phyloP scores from a whole-genome alignment of 2,888 invertebrate genomes.

The Eristalis pertinax region DNA sequence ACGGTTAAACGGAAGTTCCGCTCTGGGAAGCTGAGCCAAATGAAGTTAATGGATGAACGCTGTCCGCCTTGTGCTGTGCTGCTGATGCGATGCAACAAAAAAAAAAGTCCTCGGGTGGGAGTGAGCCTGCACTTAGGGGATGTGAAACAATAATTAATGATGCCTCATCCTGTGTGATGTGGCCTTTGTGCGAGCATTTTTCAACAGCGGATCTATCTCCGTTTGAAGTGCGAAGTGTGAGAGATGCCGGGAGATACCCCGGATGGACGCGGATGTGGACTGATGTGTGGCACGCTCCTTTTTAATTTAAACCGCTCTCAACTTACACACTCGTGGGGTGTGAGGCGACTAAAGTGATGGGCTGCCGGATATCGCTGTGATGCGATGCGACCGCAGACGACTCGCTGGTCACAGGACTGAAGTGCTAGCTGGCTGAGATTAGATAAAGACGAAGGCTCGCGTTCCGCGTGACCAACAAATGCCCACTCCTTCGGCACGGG shows the following conservation, averaged over 20 bases:
- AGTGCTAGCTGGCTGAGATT: too few relatives aligned
- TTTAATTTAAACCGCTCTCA: constrained; percentile 65
- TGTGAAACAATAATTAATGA: constrained; percentile 69
- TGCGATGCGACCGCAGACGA: not conserved
- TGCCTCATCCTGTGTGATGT: constrained; percentile 66
- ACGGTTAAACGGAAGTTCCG: constrained; percentile 61
- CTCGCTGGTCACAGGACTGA: too few relatives aligned
- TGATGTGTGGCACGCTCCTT: constrained; percentile 68
- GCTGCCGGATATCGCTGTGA: constrained; percentile 32
- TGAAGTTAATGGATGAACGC: constrained; percentile 62
- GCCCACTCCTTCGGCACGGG: too few relatives aligned
- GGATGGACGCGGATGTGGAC: constrained; percentile 62
- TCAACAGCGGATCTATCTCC: constrained; percentile 47
- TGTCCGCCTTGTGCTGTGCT: constrained; percentile 12
- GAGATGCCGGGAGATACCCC: constrained; percentile 52
- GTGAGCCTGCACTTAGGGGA: constrained; percentile 33
- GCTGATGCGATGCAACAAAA: not conserved
- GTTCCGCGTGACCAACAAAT: too few relatives aligned
- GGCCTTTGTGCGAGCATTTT: constrained; percentile 65
- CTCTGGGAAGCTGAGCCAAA: constrained; percentile 55
- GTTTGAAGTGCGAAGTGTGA: constrained; percentile 58
- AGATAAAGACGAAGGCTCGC: too few relatives aligned
- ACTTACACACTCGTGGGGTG: constrained; percentile 47
- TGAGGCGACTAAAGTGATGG: constrained; percentile 36
- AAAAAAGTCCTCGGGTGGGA: constrained; percentile 32